Evolutionary conservation across 2,888 invertebrate species (phyloP).

Genomic region (Leptogaster cylindrica): DNA sequence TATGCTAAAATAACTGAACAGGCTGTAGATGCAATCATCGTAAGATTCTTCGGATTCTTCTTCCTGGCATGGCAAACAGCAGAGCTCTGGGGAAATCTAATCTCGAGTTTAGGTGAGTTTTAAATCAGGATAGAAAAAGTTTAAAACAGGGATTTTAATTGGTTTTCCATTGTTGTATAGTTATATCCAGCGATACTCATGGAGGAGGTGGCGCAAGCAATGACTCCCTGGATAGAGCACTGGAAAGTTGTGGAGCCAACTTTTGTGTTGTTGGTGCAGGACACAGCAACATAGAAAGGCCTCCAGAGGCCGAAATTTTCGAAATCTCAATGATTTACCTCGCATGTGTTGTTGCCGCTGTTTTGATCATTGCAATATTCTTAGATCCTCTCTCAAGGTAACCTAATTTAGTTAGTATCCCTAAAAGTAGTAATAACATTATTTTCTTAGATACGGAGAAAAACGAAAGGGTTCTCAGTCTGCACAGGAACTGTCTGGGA

Average conservation of each 20-base stretch:
- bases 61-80: slow-evolving; percentile 97
- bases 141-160: background rate
- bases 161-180: slow-evolving; percentile 7
- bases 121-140: background rate
- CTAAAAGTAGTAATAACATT: background rate
- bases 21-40: slow-evolving; percentile 89
- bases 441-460: slow-evolving; percentile 76
- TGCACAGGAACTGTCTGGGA: slow-evolving; percentile 75
- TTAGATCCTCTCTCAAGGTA: slow-evolving; percentile 90
- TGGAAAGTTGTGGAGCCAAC: slow-evolving; percentile 77
- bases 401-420: background rate
- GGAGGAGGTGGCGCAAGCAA: slow-evolving; percentile 62
- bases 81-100: slow-evolving; percentile 94
- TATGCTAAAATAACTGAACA: slow-evolving; percentile 89
- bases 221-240: slow-evolving; percentile 62
- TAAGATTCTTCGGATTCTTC: slow-evolving; percentile 97
- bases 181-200: slow-evolving; percentile 70
- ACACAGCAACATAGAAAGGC: slow-evolving; percentile 79
- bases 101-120: slow-evolving; percentile 76
- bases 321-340: slow-evolving; percentile 89
- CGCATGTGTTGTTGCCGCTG: slow-evolving; percentile 83
- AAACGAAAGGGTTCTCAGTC: slow-evolving; percentile 78
- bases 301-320: slow-evolving; percentile 84
- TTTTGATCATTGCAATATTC: slow-evolving; percentile 83
- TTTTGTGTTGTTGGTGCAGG: slow-evolving; percentile 78